phyloP scores from a whole-genome alignment of 2,113 vertebrate species.

The Gymnogyps californianus region DNA sequence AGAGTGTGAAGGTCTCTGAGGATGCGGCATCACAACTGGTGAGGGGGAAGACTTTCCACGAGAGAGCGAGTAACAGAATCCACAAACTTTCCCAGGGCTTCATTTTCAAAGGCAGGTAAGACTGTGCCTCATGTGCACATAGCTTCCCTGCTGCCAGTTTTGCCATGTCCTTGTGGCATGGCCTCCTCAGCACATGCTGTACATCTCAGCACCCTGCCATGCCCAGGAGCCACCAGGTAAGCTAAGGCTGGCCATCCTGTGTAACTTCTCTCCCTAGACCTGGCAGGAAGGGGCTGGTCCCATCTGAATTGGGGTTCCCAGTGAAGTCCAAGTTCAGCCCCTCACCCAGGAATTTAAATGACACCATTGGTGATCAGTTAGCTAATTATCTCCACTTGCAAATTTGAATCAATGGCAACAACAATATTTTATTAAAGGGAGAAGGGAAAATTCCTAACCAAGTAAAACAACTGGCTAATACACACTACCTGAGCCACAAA shows the following conservation, averaged over 20 bases:
- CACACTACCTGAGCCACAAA: background rate
- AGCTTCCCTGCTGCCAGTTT: background rate
- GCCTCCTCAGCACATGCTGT: background rate
- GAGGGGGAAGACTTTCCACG: conserved; percentile 9
- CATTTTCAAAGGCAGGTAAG: conserved; percentile 6
- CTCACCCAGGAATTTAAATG: background rate
- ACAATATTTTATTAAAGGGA: background rate
- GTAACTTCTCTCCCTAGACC: background rate
- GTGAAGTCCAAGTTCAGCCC: background rate
- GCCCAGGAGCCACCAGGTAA: background rate
- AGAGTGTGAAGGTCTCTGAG: background rate
- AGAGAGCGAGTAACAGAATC: background rate
- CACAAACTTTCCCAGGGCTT: background rate
- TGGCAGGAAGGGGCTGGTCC: background rate
- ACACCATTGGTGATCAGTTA: background rate
- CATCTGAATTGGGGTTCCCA: background rate
- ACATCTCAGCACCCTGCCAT: background rate
- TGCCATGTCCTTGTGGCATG: background rate
- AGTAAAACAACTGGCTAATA: background rate
- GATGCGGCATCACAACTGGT: background rate
- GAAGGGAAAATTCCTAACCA: background rate
- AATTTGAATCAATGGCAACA: background rate
- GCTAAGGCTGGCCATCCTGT: background rate
- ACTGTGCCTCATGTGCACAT: rapidly evolving
- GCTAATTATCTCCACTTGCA: background rate